Base-by-base conservation (phyloP, 2,797 vertebrate genomes). In the Tapirus indicus region DNA sequence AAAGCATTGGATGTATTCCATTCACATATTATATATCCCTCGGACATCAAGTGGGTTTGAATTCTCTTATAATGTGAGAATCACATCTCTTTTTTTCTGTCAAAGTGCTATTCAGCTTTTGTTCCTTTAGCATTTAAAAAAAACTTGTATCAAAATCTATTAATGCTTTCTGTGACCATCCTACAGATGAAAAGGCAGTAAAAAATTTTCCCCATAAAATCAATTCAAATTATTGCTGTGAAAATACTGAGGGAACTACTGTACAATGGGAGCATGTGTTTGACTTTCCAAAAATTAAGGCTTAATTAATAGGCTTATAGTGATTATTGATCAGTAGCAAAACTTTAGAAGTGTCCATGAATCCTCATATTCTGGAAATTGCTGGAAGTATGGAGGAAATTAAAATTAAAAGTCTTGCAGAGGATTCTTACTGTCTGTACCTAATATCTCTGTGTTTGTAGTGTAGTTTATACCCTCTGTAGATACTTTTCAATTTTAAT, bases 111-210 rank as follows among this genome's bases (percentile, higher is more conserved):
- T 79, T 96, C 92, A 88, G 38, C 80, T 97, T 96, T 97, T 93
- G 77, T 97, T 93, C 66, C 62, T 83, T 94, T 83, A 89, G 84
- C 41, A 88, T 95, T 95, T 91, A 32, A 58, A 58, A 93, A 93
- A 96, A 95, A 69, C 32, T 52, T 89, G 38, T 87, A 92, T 96
- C 58, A 95, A 87, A 97, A 95, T 95, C 74, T 96, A 77, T 90
- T 96, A 90, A 91, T 96, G 64, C n/a, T 95, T 97, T 77, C 64
- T 84, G 27, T 94, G 94, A 97, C 68, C 58, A 95, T 98, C 64
- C 25, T 78, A 84, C 13, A 95, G 68, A 95, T 91, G 47, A 97
- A 96, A 96, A 96, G 35, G 66, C 20, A 83, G 85, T 91, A 74
- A 60, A 94, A 93, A 49, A 49, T 4, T 14, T 21, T 10, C 3